Conservation (phyloP, 2,113 vertebrate genomes). For the Cacatua alba region DNA sequence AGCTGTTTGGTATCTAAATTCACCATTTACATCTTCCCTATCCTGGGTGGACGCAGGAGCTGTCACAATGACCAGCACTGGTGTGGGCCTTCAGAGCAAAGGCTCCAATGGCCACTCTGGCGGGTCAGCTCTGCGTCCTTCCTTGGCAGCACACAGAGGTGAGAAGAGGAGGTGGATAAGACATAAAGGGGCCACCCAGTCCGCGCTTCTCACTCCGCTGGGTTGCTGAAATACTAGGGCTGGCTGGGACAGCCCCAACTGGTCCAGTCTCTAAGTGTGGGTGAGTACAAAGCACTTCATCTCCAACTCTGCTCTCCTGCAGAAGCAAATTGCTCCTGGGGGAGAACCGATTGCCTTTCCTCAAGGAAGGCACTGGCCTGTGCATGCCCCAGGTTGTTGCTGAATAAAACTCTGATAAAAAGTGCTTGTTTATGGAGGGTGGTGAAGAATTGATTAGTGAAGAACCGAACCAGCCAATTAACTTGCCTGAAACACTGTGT, state of each 20-base stretch:
- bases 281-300: neutral
- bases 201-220: fast-evolving
- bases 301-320: neutral
- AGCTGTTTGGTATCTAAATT: neutral
- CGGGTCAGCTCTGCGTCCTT: neutral
- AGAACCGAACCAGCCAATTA: constrained; percentile 10
- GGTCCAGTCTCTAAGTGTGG: neutral
- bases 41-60: neutral
- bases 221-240: neutral
- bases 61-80: fast-evolving
- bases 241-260: neutral
- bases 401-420: neutral
- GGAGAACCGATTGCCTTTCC: neutral
- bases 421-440: neutral
- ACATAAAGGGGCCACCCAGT: neutral
- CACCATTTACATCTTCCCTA: neutral
- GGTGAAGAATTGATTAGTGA: neutral
- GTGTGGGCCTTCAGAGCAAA: neutral
- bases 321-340: neutral
- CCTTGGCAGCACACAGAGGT: neutral
- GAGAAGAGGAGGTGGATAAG: neutral
- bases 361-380: neutral
- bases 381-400: neutral
- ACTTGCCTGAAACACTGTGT: neutral
- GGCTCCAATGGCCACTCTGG: neutral